Evolutionary conservation across 2,797 vertebrate species (phyloP).

Genomic region (Sparus aurata): DNA sequence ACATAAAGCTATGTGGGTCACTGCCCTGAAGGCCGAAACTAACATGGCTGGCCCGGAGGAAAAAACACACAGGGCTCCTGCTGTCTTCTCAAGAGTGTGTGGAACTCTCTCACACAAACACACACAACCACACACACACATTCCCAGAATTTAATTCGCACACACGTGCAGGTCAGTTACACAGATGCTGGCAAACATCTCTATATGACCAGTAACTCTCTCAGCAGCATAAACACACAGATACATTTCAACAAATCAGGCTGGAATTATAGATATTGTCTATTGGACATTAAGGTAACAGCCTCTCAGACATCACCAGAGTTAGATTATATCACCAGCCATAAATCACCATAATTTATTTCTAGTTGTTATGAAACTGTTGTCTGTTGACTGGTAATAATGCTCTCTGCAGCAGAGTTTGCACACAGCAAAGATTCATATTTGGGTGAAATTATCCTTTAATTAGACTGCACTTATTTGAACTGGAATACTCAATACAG

Average conservation of each 20-base stretch:
- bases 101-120: slow-evolving; percentile 25
- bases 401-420: not conserved
- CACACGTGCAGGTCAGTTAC: not conserved
- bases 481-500: not conserved
- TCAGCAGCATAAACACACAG: not conserved
- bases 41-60: slow-evolving; percentile 23
- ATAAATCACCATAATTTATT: not conserved
- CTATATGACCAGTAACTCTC: not conserved
- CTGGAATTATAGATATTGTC: not conserved
- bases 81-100: slow-evolving; percentile 24
- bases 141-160: slow-evolving; percentile 49
- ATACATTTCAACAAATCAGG: slow-evolving; percentile 1
- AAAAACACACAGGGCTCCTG: slow-evolving; percentile 9
- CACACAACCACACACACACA: slow-evolving; percentile 34
- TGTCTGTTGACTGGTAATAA: not conserved
- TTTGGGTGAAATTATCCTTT: not conserved
- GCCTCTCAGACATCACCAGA: not conserved
- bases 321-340: not conserved
- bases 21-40: slow-evolving; percentile 31
- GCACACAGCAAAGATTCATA: not conserved
- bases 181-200: slow-evolving; percentile 8
- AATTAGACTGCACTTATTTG: not conserved
- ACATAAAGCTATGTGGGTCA: slow-evolving; percentile 51
- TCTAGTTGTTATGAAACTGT: not conserved
- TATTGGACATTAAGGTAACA: not conserved